Evolutionary conservation across 2,888 invertebrate genomes (phyloP), one percentile per base, ranked within the genome.

Genomic region (Rotaria socialis): DNA sequence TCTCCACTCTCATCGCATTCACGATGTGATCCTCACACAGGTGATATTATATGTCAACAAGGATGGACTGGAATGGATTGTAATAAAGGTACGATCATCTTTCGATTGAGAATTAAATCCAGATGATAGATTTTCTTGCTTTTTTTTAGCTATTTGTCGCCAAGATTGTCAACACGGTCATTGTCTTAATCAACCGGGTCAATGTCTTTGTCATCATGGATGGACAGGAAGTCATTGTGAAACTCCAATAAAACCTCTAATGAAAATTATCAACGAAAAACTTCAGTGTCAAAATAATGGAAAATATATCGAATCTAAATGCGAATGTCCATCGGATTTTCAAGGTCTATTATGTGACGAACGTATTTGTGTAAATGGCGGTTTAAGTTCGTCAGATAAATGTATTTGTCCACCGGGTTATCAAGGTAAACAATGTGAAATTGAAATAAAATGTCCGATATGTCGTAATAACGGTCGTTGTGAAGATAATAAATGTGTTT

Each of bases 401-500:
- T 80, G 80, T 47, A 47, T 80, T 22, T 80, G 80, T 80, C 80
- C 80, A 43, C 80, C 43, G 4, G 24, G 24, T 47, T 80, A 47
- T 80, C 24, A 80, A 80, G 80, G 80, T n/a, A 80, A 47, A 47
- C 47, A 47, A 80, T 80, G 80, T 47, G 80, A 80, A 80, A 80
- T 43, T n/a, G 80, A 80, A 43, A 10, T n/a, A 22, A 43, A 43
- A 80, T 80, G 47, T 47, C 80, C 43, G 3, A 43, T 47, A 47
- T 80, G 80, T 47, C 80, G 80, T 80, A 80, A 80, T 47, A 47
- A 47, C 47, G 80, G 80, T 47, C 43, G 43, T 47, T 80, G 80
- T n/a, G 47, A 80, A 47, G 47, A 47, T 80, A 11, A 24, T 8
- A 43, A 80, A 80, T 80, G 80, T 47, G 24, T n/a, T 1, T 80